A percentile compares a stretch with the other conserved stretches of the same genome.
phyloP scores from a whole-genome alignment of 2,888 invertebrate species.

The Marasmarcha lunaedactyla region DNA sequence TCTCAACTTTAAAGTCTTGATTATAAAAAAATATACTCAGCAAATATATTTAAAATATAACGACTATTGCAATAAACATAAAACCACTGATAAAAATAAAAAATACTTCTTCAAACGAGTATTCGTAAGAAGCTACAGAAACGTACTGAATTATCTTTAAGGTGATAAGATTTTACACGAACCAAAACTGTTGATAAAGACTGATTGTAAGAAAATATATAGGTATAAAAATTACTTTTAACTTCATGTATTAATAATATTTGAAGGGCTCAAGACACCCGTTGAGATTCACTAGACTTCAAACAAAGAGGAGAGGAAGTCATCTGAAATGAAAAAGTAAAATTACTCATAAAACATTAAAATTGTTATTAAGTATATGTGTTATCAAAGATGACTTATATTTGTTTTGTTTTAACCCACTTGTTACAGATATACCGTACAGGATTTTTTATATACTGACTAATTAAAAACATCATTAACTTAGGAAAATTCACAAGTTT shows the following conservation, averaged over 20 bases:
- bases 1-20: conserved; percentile 3
- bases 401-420: no score
- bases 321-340: conserved; percentile 48
- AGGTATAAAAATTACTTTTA: no score
- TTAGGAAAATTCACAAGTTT: no score
- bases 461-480: no score
- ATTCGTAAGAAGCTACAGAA: neutral
- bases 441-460: no score
- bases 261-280: conserved; percentile 41
- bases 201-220: no score
- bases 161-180: neutral
- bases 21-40: neutral
- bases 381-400: no score
- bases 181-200: neutral
- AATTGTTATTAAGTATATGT: no score
- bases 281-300: conserved; percentile 40
- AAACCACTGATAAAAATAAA: neutral
- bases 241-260: no score
- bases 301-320: conserved; percentile 31
- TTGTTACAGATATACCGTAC: no score
- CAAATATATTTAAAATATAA: neutral
- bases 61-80: neutral
- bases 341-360: neutral
- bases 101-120: neutral
- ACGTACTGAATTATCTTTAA: neutral